Conservation (phyloP, 2,797 vertebrate species). For the Ctenopoma kingsleyae region DNA sequence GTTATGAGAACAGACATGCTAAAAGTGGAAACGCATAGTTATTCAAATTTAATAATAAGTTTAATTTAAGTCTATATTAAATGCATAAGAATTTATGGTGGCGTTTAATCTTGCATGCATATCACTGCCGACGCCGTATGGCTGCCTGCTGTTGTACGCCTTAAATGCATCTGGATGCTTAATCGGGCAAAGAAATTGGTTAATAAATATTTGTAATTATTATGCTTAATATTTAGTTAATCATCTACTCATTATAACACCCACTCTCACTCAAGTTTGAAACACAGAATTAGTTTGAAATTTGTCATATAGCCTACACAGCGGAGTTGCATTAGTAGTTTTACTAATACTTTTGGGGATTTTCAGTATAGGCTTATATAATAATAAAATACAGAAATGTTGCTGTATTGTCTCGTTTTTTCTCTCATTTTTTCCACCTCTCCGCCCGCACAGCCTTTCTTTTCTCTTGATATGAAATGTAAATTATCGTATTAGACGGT, state of each 20-base stretch:
- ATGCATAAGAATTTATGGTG: background rate
- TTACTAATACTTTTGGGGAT: background rate
- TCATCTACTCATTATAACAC: background rate
- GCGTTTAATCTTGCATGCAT: background rate
- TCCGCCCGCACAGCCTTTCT: background rate
- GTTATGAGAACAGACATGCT: background rate
- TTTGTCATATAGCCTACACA: background rate
- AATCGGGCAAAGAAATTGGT: background rate
- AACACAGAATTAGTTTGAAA: background rate
- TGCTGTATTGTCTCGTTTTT: background rate
- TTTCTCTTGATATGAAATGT: constrained; percentile 1
- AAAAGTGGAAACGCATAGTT: background rate
- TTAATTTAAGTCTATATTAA: too few species aligned
- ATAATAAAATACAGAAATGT: background rate
- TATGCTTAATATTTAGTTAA: background rate
- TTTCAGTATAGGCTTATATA: background rate
- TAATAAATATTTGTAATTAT: background rate
- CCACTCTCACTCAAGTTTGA: background rate
- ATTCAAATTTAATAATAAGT: background rate
- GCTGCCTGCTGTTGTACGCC: background rate
- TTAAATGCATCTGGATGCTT: background rate
- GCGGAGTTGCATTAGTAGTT: background rate
- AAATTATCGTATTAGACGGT: constrained; percentile 22
- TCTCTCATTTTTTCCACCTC: background rate
- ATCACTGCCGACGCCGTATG: background rate